Evolutionary conservation across 2,888 invertebrate genomes (phyloP), one percentile per base, ranked within the genome.

Genomic region (Chloroclystis v-ata): DNA sequence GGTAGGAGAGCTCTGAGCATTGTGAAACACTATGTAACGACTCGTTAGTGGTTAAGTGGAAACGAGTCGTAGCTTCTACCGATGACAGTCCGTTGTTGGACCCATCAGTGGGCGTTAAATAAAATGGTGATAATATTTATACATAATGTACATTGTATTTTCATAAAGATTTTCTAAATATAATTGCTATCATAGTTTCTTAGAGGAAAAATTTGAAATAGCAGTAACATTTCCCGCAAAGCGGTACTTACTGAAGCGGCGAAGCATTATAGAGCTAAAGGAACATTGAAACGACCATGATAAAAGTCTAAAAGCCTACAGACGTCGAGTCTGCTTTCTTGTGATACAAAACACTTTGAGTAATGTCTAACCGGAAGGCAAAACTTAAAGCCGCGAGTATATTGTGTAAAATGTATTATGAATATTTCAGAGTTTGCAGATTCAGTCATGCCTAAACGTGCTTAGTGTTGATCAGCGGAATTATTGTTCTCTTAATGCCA

Each of bases 331-430:
- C 56, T 56, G 59, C 63, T 64, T 67, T 51, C 59, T 60, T 60
- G 61, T 65, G 58, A 67, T 66, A 69, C 69, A 69, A 71, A 71
- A 71, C 65, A 63, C 61, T 69, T 71, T 73, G 67, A 72, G 72
- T 73, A 76, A 74, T 69, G 68, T 63, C 61, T 54, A 57, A 68
- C 61, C 63, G 71, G 59, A 68, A 64, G 73, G 74, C 75, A 74
- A 75, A 77, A 69, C 69, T 74, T 75, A 70, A 78, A 76, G 77
- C 70, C 66, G 69, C 54, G 69, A 72, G 68, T 59, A 70, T 73
- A 70, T 64, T 70, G 10, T 35, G 35, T 10, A n/a, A 33, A 33
- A 20, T 14, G 10, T 24, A 10, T 11, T 3, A n/a, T 33, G 6
- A n/a, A n/a, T 10, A 20, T 20, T 20, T n/a, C 20, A 20, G 20